These are phyloP conservation scores for Myathropa florea DNA, from an alignment of 2,888 invertebrate genomes.

Conservation along the genomic window DNA sequence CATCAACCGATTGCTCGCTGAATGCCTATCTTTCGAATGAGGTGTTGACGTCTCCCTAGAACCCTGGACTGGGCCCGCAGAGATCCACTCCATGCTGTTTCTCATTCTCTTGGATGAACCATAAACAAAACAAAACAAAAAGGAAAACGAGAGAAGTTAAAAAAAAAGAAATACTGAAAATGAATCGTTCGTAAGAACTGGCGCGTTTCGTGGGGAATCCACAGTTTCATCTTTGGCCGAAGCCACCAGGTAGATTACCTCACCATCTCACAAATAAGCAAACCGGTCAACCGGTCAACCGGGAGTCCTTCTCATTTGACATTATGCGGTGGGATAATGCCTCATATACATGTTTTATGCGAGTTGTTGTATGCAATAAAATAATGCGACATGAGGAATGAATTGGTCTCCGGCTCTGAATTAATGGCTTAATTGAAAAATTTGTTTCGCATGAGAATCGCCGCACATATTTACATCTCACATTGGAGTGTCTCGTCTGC, in stretches of 20 bases:
- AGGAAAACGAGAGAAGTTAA: not conserved
- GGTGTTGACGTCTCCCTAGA: slow-evolving; percentile 64
- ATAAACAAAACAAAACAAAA: not conserved
- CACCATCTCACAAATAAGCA: slow-evolving; percentile 32
- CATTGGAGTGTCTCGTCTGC: not conserved
- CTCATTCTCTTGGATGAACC: slow-evolving; percentile 29
- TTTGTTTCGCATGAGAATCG: slow-evolving; percentile 77
- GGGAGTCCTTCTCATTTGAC: slow-evolving; percentile 69
- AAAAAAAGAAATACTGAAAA: slow-evolving; percentile 48
- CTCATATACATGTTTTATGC: slow-evolving; percentile 70
- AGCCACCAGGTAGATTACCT: slow-evolving; percentile 57
- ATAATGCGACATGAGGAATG: slow-evolving; percentile 78
- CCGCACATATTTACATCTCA: slow-evolving; percentile 26
- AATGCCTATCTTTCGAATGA: slow-evolving; percentile 68
- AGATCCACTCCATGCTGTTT: slow-evolving; percentile 22
- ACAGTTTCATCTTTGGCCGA: slow-evolving; percentile 20
- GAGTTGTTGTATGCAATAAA: slow-evolving; percentile 75
- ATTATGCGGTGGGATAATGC: slow-evolving; percentile 68
- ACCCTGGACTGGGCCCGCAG: slow-evolving; percentile 9
- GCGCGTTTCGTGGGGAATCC: slow-evolving; percentile 7
- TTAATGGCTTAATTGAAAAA: slow-evolving; percentile 80
- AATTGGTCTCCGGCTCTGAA: slow-evolving; percentile 74
- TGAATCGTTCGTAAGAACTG: slow-evolving; percentile 27
- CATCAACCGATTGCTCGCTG: slow-evolving; percentile 59
- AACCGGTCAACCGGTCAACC: slow-evolving; percentile 38